phyloP scores from a whole-genome alignment of 2,888 invertebrate species.

The Cataglyphis cursor region DNA sequence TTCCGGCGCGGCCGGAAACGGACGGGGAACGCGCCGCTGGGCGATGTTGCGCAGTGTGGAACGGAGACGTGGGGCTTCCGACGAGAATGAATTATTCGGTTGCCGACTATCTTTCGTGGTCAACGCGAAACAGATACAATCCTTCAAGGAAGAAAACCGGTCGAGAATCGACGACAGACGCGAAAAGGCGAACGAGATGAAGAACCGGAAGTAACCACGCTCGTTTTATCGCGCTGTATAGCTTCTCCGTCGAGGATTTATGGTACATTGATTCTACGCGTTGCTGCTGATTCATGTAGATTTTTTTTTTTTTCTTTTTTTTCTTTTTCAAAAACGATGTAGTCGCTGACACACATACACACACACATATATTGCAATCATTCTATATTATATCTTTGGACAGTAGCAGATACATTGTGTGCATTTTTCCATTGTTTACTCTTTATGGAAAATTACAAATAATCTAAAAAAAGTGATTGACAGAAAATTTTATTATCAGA shows the following conservation, averaged over 20 bases:
- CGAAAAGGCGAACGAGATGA: constrained; percentile 35
- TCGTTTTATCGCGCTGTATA: constrained; percentile 42
- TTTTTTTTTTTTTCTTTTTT: not conserved
- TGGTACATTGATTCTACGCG: constrained; percentile 16
- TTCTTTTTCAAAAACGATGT: not conserved
- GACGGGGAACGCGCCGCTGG: constrained; percentile 45
- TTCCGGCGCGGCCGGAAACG: constrained; percentile 58
- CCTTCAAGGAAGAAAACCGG: constrained; percentile 27
- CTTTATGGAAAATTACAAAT: not conserved
- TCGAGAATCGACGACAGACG: constrained; percentile 17
- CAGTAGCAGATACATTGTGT: not conserved
- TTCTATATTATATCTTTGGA: not conserved
- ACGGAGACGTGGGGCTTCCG: constrained; percentile 62
- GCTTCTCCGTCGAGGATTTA: constrained; percentile 16
- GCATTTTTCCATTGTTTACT: not conserved
- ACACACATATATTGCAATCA: not conserved
- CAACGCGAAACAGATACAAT: constrained; percentile 50
- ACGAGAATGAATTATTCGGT: constrained; percentile 64
- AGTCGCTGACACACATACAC: not conserved
- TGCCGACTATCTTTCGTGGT: constrained; percentile 43
- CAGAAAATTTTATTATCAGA: not conserved
- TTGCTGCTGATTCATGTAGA: constrained; percentile 13
- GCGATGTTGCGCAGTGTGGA: constrained; percentile 60
- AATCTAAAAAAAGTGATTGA: not conserved
- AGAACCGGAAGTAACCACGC: constrained; percentile 48